Percentiles rank a stretch among this genome's conserved stretches.
phyloP scores from a whole-genome alignment of 2,797 vertebrate species.

The Okamejei kenojei region DNA sequence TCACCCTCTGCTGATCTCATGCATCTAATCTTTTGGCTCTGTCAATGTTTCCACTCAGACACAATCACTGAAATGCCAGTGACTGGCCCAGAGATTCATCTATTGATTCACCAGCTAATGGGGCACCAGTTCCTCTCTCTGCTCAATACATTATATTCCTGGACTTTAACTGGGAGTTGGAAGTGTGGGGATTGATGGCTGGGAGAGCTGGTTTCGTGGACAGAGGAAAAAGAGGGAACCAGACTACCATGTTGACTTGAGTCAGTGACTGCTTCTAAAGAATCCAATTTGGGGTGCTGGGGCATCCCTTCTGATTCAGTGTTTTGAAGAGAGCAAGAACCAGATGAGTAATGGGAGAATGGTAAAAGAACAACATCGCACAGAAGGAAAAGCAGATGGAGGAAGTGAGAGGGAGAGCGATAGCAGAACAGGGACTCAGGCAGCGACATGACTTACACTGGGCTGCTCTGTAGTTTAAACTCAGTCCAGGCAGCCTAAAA shows the following conservation, averaged over 20 bases:
- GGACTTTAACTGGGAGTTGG: neutral
- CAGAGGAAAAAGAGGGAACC: neutral
- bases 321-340: neutral
- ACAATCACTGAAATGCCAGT: neutral
- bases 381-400: neutral
- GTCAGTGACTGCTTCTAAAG: neutral
- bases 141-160: neutral
- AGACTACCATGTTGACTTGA: neutral
- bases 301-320: neutral
- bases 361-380: neutral
- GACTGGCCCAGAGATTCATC: neutral
- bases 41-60: neutral
- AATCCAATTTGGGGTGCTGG: neutral
- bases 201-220: neutral
- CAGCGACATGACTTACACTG: neutral
- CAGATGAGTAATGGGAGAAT: neutral
- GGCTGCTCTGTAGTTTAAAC: conserved; percentile 30
- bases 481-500: conserved; percentile 65
- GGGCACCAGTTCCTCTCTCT: neutral
- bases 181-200: too few species aligned
- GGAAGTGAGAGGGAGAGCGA: neutral
- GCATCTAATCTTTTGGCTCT: neutral
- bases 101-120: neutral
- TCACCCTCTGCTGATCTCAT: neutral
- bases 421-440: too few species aligned